Conservation (phyloP, 2,797 vertebrate genomes). For the Moxostoma hubbsi region DNA sequence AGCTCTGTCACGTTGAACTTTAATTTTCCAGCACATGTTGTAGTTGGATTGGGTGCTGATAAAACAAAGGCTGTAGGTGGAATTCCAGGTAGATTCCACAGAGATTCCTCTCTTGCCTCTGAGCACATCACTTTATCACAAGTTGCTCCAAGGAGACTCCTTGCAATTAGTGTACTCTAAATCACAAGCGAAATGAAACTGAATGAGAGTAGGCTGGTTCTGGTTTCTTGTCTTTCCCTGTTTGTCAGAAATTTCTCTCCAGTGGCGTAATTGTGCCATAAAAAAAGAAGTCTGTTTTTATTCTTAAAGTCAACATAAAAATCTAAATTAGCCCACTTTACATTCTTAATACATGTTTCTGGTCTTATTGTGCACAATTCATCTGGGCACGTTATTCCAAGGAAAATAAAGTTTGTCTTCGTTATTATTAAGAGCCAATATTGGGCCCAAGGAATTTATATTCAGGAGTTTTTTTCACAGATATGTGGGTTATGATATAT, state of each 20-base stretch:
- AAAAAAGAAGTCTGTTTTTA: neutral
- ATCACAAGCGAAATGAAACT: conserved; percentile 13
- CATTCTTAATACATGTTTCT: neutral
- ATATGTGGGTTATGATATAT: too few species aligned
- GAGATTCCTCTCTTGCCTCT: neutral
- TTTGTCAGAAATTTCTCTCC: neutral
- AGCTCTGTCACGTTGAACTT: neutral
- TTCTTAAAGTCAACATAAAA: conserved; percentile 3
- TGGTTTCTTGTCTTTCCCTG: neutral
- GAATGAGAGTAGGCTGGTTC: conserved; percentile 11
- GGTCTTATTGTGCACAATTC: too few species aligned
- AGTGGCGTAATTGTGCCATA: neutral
- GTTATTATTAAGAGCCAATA: too few species aligned
- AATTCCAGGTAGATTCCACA: neutral
- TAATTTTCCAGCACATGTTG: conserved; percentile 3
- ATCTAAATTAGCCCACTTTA: neutral
- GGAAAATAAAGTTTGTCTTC: too few species aligned
- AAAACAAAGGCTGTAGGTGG: neutral
- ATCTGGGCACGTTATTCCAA: too few species aligned
- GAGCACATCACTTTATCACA: conserved; percentile 27
- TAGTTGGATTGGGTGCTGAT: neutral
- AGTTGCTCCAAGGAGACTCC: conserved; percentile 12
- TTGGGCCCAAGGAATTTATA: too few species aligned
- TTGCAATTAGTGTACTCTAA: conserved; percentile 27
- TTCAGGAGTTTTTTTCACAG: too few species aligned